Conservation (phyloP, 2,888 invertebrate genomes). For the Drosophila basisetae region DNA sequence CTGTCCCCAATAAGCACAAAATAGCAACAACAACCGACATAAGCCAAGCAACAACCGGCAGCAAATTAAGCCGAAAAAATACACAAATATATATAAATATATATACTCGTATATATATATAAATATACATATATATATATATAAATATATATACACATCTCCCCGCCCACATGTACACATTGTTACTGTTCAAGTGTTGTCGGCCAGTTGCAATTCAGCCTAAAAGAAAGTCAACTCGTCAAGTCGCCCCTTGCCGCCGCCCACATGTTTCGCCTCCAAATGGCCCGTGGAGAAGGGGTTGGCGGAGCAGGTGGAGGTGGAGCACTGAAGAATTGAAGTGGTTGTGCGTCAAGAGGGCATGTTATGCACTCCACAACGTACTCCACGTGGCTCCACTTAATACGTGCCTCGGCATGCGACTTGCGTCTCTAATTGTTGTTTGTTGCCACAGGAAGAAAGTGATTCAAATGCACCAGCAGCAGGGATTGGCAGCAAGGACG, state of each 20-base stretch:
- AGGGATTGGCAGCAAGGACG: neutral
- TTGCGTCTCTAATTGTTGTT: slow-evolving; percentile 8
- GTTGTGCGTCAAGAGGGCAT: slow-evolving; percentile 37
- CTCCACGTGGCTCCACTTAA: slow-evolving; percentile 9
- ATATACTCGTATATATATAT: neutral
- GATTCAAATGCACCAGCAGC: neutral
- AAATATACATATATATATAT: too few species aligned
- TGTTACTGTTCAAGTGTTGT: slow-evolving; percentile 7
- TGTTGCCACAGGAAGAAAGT: slow-evolving; percentile 19
- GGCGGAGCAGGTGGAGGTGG: neutral
- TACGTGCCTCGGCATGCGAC: slow-evolving; percentile 49
- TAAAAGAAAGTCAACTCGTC: slow-evolving; percentile 39
- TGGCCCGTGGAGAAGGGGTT: neutral
- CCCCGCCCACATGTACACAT: neutral
- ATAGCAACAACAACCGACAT: slow-evolving; percentile 7
- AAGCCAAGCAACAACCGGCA: slow-evolving; percentile 26
- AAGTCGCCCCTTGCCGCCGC: slow-evolving; percentile 2
- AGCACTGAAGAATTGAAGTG: slow-evolving; percentile 10
- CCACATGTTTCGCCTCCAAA: neutral
- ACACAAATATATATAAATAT: too few species aligned
- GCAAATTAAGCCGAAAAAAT: slow-evolving; percentile 20
- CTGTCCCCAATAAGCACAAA: slow-evolving; percentile 45
- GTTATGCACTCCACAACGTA: slow-evolving; percentile 35
- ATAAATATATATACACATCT: neutral
- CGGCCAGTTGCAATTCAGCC: slow-evolving; percentile 23